Base-by-base conservation (phyloP, 2,113 vertebrate species). In the Xenus cinereus region DNA sequence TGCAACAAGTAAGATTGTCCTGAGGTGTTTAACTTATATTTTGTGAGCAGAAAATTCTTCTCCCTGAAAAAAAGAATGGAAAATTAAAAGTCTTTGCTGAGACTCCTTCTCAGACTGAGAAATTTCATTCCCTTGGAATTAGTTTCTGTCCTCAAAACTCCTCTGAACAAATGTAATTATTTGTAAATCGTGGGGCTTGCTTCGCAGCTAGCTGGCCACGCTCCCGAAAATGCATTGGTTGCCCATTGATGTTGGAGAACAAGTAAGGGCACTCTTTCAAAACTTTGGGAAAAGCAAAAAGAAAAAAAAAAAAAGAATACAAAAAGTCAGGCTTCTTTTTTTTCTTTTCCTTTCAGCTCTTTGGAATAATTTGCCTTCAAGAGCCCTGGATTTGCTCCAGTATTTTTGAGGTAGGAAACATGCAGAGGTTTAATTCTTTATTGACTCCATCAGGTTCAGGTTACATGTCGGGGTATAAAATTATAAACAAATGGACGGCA, bases 401-500 rank as follows among this genome's bases (percentile, higher is more conserved):
- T 93, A 69, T 83, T 92, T 96, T 93, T 84, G 96, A 97, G 95
- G 92, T 77, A 88, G 96, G 97, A 97, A 95, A 93, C 67, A 86
- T 66, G 95, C 80, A 68, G 87, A 86, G 87, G 82, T 92, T 74
- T 59, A 92, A 78, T 89, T 84, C 94, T 97, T 97, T 85, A 96
- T 94, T 97, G 96, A 79, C 74, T 96, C 97, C 98, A 98, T 98
- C 97, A 95, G 98, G 98, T 98, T 98, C 97, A 95, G 89, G 97
- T 98, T 98, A 97, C 96, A 79, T 90, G 96, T 97, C 64, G 81
- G 93, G 79, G 93, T 91, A 96, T 96, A 97, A 98, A 97, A 98
- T 98, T 90, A 98, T 93, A 98, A 98, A 98, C 98, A 98, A 98
- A 98, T 98, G 98, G 97, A 54, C 33, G 8, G 73, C 92, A 98